These are phyloP conservation scores for Chymomyza fuscimana DNA, from an alignment of 2,888 invertebrate genomes.

Conservation along the genomic window DNA sequence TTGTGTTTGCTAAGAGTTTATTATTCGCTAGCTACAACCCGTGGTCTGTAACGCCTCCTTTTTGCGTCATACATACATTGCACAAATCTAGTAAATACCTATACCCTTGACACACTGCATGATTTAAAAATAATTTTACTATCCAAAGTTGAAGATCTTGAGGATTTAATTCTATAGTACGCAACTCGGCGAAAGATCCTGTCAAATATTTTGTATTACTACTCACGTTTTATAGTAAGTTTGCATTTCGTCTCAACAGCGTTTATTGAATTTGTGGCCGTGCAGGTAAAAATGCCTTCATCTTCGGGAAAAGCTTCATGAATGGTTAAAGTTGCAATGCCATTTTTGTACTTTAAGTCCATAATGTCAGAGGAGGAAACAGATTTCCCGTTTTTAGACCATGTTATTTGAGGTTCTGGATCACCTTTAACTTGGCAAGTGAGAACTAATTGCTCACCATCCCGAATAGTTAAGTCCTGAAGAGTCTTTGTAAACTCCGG, in stretches of 20 bases:
- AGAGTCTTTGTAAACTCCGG: constrained; percentile 91
- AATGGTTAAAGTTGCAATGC: constrained; percentile 91
- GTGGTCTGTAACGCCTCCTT: no score
- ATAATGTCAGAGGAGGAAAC: constrained; percentile 89
- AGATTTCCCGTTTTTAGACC: constrained; percentile 92
- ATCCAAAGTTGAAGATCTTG: no score
- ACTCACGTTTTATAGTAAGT: constrained; percentile 90
- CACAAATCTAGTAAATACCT: no score
- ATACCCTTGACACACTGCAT: no score
- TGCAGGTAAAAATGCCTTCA: constrained; percentile 93
- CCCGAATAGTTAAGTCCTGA: constrained; percentile 87
- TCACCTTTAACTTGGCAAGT: constrained; percentile 93
- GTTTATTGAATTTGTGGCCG: constrained; percentile 95
- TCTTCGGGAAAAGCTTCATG: constrained; percentile 97
- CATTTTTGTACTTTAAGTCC: constrained; percentile 95
- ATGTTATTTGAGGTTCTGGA: constrained; percentile 94
- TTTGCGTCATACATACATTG: no score
- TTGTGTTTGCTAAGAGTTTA: no score
- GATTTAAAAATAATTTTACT: no score
- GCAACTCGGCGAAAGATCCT: no score
- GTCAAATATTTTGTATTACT: not conserved
- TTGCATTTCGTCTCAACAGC: constrained; percentile 91
- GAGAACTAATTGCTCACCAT: constrained; percentile 92
- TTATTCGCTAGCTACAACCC: no score
- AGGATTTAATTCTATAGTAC: no score